A percentile compares a stretch with the other conserved stretches of the same genome.
phyloP scores from a whole-genome alignment of 2,797 vertebrate species.

The Dipus sagitta region DNA sequence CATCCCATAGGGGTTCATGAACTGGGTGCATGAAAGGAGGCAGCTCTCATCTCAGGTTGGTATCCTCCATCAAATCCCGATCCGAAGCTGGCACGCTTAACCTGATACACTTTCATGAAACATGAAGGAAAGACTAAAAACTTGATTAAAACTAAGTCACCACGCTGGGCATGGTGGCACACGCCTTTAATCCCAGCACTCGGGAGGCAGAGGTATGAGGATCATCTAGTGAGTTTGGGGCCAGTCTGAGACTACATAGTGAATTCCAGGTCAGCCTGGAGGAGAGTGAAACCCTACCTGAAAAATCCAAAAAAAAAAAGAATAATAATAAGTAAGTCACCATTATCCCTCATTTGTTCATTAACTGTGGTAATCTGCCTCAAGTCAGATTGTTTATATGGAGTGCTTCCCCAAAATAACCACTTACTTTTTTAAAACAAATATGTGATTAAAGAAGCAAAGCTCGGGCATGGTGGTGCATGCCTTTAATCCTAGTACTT shows the following conservation, averaged over 20 bases:
- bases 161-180: no score
- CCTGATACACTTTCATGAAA: constrained; percentile 71
- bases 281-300: no score
- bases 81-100: constrained; percentile 50
- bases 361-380: constrained; percentile 56
- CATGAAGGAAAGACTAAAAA: constrained; percentile 42
- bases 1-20: constrained; percentile 36
- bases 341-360: constrained; percentile 9
- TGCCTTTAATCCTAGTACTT: no score
- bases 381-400: constrained; percentile 49
- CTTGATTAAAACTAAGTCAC: neutral
- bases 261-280: no score
- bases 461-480: neutral
- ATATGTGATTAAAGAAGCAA: constrained; percentile 65
- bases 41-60: constrained; percentile 73
- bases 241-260: no score
- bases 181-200: no score
- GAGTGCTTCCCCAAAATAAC: constrained; percentile 62
- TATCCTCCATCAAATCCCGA: constrained; percentile 55
- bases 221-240: no score
- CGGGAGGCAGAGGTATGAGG: no score
- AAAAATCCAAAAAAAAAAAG: no score
- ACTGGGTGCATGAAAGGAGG: constrained; percentile 59
- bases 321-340: neutral
- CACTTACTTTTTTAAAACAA: constrained; percentile 78